Evolutionary conservation across 2,888 invertebrate species (phyloP).

Genomic region (Apotomis betuletana): DNA sequence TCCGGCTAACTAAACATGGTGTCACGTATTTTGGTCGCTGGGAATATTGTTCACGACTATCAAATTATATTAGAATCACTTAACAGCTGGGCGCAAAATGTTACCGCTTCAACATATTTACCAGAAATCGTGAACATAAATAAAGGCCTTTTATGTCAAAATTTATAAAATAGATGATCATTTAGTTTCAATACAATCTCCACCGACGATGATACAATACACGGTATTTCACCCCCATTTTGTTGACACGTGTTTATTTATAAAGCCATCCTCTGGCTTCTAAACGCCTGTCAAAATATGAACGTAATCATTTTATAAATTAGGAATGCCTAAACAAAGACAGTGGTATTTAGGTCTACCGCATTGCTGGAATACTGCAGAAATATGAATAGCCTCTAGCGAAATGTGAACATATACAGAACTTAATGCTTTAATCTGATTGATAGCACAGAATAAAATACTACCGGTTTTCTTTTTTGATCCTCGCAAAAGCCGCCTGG

Average conservation of each 20-base stretch:
- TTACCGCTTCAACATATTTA: slow-evolving; percentile 8
- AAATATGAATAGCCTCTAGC: neutral
- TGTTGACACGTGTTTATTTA: slow-evolving; percentile 68
- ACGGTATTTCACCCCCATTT: slow-evolving; percentile 69
- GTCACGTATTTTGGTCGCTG: slow-evolving; percentile 8
- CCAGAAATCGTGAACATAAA: slow-evolving; percentile 5
- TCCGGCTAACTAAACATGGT: slow-evolving; percentile 1
- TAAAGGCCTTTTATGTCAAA: slow-evolving; percentile 15
- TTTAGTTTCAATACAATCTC: slow-evolving; percentile 33
- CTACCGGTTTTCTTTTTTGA: no score
- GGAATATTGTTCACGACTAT: slow-evolving; percentile 4
- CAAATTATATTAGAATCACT: slow-evolving; percentile 25
- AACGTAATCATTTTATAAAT: slow-evolving; percentile 51
- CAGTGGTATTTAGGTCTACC: slow-evolving; percentile 49
- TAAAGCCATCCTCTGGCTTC: slow-evolving; percentile 53
- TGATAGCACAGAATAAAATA: no score
- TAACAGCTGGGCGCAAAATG: slow-evolving; percentile 17
- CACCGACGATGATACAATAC: slow-evolving; percentile 53
- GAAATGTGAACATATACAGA: neutral
- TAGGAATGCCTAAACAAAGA: slow-evolving; percentile 12
- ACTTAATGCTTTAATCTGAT: neutral
- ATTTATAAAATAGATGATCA: slow-evolving; percentile 3
- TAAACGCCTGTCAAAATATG: slow-evolving; percentile 56
- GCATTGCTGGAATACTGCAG: slow-evolving; percentile 50
- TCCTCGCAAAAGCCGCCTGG: no score